A percentile compares a stretch with the other conserved stretches of the same genome.
These are phyloP conservation scores for Setophaga coronata DNA, from an alignment of 2,113 vertebrate species.

Conservation along the genomic window DNA sequence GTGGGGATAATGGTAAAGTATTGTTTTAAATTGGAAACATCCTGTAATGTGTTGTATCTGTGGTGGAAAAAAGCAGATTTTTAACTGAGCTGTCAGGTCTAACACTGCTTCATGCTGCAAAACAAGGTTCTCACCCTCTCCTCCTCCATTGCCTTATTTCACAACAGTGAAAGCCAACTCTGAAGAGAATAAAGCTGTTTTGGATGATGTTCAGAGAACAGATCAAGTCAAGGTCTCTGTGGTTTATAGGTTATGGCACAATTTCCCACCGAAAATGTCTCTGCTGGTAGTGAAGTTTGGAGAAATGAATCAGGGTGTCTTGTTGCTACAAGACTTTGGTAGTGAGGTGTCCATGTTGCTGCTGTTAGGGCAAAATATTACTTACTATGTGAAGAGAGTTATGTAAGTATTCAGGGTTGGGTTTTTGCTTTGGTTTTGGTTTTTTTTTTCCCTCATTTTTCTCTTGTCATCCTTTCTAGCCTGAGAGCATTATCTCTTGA, in stretches of 20 bases:
- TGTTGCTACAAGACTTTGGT: not conserved
- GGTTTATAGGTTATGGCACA: slow-evolving; percentile 19
- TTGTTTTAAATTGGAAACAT: not conserved
- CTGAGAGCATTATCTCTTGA: not conserved
- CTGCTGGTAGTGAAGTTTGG: not conserved
- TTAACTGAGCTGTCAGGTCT: slow-evolving; percentile 5
- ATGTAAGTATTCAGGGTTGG: not conserved
- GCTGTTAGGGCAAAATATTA: not conserved
- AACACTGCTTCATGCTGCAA: not conserved
- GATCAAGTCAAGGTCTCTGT: not conserved
- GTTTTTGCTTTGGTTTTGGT: not conserved
- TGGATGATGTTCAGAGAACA: not conserved
- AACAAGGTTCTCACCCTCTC: slow-evolving; percentile 30
- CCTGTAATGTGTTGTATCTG: not conserved
- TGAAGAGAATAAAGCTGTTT: not conserved
- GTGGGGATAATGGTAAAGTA: not conserved
- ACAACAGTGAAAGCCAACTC: not conserved
- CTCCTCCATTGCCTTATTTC: not conserved
- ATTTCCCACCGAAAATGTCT: not conserved
- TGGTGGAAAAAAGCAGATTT: not conserved
- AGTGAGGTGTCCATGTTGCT: not conserved
- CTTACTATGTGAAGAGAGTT: not conserved
- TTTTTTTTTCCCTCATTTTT: not conserved
- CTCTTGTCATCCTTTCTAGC: not conserved
- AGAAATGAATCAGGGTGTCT: not conserved